A percentile compares a stretch with the other conserved stretches of the same genome.
phyloP scores from a whole-genome alignment of 2,888 invertebrate genomes.

The Muscina levida region DNA sequence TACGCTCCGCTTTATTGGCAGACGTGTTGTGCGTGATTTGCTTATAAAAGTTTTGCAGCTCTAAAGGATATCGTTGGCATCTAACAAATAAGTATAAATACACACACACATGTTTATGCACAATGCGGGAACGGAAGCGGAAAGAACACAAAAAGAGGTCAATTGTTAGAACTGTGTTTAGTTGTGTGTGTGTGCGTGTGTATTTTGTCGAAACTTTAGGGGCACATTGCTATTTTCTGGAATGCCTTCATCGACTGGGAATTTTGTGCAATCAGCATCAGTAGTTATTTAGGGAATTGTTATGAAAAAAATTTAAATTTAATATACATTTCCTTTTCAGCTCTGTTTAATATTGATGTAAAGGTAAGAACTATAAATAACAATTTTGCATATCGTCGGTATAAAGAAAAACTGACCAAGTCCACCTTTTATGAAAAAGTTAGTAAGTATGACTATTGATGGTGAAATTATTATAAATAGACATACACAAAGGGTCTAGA shows the following conservation, averaged over 20 bases:
- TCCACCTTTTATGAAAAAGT: no score
- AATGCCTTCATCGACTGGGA: background rate
- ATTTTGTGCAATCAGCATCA: background rate
- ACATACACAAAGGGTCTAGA: no score
- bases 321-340: background rate
- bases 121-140: no score
- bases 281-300: no score
- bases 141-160: background rate
- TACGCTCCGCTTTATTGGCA: slow-evolving; percentile 3
- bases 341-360: background rate
- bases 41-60: background rate
- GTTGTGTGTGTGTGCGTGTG: background rate
- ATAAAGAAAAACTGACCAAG: no score
- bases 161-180: background rate
- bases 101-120: background rate
- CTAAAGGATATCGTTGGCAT: background rate
- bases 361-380: no score
- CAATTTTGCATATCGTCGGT: no score
- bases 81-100: background rate
- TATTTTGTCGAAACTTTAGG: background rate
- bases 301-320: no score
- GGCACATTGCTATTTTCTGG: background rate
- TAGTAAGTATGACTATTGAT: no score
- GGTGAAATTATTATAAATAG: no score
- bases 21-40: slow-evolving; percentile 9